Conservation (phyloP, 1,140 invertebrate species). For the Pseudobourletiella spinata region DNA sequence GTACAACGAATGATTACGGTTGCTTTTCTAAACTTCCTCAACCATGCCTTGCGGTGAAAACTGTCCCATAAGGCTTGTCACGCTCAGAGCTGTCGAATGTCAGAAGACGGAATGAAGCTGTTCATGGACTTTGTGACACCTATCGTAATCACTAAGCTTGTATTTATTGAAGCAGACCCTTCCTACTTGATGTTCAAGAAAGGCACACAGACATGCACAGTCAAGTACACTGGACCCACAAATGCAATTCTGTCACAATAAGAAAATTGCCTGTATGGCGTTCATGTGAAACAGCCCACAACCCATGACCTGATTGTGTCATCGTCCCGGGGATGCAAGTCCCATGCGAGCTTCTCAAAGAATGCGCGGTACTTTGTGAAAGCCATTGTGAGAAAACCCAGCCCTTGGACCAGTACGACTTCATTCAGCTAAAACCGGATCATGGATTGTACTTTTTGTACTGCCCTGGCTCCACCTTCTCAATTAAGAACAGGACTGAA, state of each 20-base stretch:
- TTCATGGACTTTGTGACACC: constrained; percentile 8
- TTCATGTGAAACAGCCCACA: background rate
- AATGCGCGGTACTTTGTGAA: background rate
- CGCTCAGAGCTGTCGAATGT: background rate
- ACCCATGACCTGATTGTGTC: background rate
- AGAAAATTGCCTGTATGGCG: constrained; percentile 12
- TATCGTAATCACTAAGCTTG: constrained; percentile 2
- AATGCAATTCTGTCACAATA: constrained; percentile 4
- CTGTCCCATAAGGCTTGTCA: background rate
- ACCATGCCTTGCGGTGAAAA: constrained; percentile 8
- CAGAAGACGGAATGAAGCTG: background rate
- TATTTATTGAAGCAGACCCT: constrained; percentile 19
- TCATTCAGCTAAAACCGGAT: constrained; percentile 17
- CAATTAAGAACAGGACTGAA: background rate
- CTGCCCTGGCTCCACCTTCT: constrained; percentile 6
- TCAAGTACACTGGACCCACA: constrained; percentile 16
- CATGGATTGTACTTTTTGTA: constrained; percentile 8
- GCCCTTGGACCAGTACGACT: background rate
- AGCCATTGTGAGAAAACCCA: background rate
- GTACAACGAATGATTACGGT: background rate
- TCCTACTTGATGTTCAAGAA: constrained; percentile 11
- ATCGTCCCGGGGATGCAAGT: background rate
- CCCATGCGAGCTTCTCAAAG: background rate
- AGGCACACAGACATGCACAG: constrained; percentile 10
- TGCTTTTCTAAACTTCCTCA: constrained; percentile 6